Evolutionary conservation across 1,140 invertebrate species (phyloP).

Genomic region (Caenorhabditis elegans): DNA sequence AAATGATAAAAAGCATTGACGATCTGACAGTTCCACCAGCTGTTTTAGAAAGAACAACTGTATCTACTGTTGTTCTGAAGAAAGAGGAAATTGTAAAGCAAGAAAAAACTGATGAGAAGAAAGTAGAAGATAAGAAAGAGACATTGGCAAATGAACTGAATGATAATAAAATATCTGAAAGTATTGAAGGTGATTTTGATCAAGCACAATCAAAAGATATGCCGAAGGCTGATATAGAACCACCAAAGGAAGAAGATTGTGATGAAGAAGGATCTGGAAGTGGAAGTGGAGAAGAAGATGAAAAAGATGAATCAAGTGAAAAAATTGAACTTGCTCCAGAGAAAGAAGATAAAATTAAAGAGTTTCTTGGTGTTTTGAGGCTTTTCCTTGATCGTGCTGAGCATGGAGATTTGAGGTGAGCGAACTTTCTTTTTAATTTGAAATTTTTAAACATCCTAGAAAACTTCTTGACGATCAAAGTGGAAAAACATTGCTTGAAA

Average conservation of each 20-base stretch:
- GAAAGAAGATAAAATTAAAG: conserved; percentile 9
- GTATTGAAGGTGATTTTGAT: conserved; percentile 19
- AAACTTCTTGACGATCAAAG: conserved; percentile 16
- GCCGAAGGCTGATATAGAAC: neutral
- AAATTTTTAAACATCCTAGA: too few relatives aligned
- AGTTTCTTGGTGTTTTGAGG: neutral
- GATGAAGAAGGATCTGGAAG: neutral
- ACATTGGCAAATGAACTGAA: neutral
- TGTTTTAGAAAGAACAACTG: neutral
- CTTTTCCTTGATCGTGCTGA: neutral
- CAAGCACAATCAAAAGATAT: neutral
- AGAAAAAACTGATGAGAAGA: neutral
- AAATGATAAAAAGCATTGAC: conserved; percentile 22
- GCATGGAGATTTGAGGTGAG: neutral
- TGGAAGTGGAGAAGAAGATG: neutral
- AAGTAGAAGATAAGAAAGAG: neutral
- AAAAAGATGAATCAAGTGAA: neutral
- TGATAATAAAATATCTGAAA: conserved; percentile 13
- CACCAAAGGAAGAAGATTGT: neutral
- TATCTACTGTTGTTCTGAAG: neutral
- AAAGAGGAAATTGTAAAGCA: neutral
- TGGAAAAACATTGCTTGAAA: conserved; percentile 5
- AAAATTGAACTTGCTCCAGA: neutral
- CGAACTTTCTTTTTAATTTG: too few relatives aligned
- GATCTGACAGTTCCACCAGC: neutral